Base-by-base conservation (phyloP, 2,797 vertebrate genomes). In the Chloroceryle amazona region DNA sequence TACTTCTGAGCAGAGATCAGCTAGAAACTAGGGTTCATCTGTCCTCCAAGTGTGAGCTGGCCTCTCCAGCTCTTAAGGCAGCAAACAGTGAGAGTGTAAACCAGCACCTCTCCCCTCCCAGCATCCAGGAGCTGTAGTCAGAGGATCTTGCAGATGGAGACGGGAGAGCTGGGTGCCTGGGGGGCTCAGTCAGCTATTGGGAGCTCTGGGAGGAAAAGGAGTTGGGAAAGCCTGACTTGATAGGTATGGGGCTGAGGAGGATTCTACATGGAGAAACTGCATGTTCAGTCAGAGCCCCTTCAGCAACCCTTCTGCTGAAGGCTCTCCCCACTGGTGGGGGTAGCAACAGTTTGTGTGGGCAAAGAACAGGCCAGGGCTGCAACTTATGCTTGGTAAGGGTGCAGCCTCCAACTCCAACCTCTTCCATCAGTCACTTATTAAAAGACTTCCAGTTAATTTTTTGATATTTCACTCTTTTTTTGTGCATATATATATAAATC, bases 291-390 rank as follows among this genome's bases (percentile, higher is more conserved):
- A 6, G 7, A 47, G 22, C 33, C 42, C 31, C 37, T 25, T 13
- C n/a, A 42, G 51, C 42, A 83, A 19, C 23, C 25, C 29, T 12
- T 12, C 35, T 3, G 3, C 18, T 62, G 72, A 70, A 80, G 70
- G 26, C 11, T 58, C 8, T 47, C 23, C 5, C 1, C 0, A 0
- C 42, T 1, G 0, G 10, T 35, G 33, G 8, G 26, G 6, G 4
- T 37, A 19, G 31, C 20, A 89, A 7, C 1, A 22, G 66, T 33
- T 41, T 39, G 6, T 16, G 7, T 6, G 11, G n/a, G 31, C 51
- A 65, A 79, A 37, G 33, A 86, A 26, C 0, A 1, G 18, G 13
- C 21, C 29, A 37, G n/a, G 26, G 20, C 29, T 95, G 55, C 18
- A 62, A 19, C 4, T 26, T 76, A 0, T 4, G 0, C 26, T 79